phyloP scores from a whole-genome alignment of 2,888 invertebrate species.

The Pyrochroa serraticornis region DNA sequence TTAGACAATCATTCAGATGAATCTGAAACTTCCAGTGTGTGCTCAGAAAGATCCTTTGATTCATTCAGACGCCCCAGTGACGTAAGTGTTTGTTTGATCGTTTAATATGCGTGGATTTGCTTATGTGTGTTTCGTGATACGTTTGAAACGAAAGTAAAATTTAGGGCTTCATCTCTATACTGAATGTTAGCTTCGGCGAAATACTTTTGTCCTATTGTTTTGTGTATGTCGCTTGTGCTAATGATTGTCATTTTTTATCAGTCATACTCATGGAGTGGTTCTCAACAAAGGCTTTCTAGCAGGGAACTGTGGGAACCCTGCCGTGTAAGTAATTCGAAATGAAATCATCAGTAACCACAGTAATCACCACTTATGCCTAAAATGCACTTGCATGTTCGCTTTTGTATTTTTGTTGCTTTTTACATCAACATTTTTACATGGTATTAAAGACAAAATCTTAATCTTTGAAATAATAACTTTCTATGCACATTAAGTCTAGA shows the following conservation, averaged over 20 bases:
- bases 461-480: no score
- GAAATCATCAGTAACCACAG: no score
- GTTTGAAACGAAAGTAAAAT: no score
- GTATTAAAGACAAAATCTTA: no score
- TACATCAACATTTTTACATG: slow-evolving; percentile 37
- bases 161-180: no score
- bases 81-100: slow-evolving; percentile 62
- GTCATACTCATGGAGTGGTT: slow-evolving; percentile 85
- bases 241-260: slow-evolving; percentile 53
- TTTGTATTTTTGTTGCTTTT: slow-evolving; percentile 10
- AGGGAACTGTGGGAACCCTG: slow-evolving; percentile 66
- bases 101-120: background rate
- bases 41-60: slow-evolving; percentile 88
- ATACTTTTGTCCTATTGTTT: slow-evolving; percentile 14
- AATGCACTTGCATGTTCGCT: slow-evolving; percentile 9
- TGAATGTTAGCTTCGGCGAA: slow-evolving; percentile 9
- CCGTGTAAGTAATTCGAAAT: slow-evolving; percentile 52
- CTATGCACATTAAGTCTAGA: no score
- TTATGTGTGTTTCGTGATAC: no score
- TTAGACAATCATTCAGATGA: slow-evolving; percentile 82
- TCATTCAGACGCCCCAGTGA: slow-evolving; percentile 81
- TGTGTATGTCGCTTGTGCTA: slow-evolving; percentile 40
- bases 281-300: slow-evolving; percentile 75
- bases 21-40: slow-evolving; percentile 94
- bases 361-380: slow-evolving; percentile 4